Evolutionary conservation across 2,888 invertebrate genomes (phyloP), one percentile per base, ranked within the genome.

Genomic region (Mimas tiliae): DNA sequence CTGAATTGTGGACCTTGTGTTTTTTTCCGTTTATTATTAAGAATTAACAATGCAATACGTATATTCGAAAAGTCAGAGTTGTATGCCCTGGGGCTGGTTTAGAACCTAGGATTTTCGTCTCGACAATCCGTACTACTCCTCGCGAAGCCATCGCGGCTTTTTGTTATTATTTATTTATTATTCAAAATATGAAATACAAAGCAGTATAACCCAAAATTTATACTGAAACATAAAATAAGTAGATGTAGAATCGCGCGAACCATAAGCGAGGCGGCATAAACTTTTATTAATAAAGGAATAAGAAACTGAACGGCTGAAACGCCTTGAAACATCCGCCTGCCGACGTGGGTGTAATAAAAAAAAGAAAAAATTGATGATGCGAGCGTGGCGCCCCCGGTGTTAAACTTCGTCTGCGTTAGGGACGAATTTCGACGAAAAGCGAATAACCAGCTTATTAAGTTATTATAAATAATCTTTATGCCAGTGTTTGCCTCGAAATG

Each of bases 261-360:
- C 74, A 74, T 78, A 74, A 79, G 77, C 80, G 69, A 75, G 79
- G 78, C 74, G 78, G 76, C 81, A 82, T 85, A 84, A 88, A 88
- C 82, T 88, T 89, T 88, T 89, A 87, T 87, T 90, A 90, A 88
- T 89, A 88, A 90, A 89, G 87, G 81, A 85, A 86, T 85, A 87
- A 88, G 85, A 82, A 84, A 85, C 82, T 80, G 83, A 74, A 78
- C 64, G 75, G 76, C 79, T 77, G 79, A 79, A 86, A 87, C 81
- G 80, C 79, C 80, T 78, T 80, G 80, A 81, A 87, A 84, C 81
- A 85, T 84, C 82, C 78, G 79, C 78, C 76, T 70, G 75, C 75
- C 78, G 75, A 79, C 84, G 80, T 73, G 83, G 84, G 80, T 81
- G 80, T 89, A 87, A 88, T 87, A 66, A 88, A 87, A 81, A 78